phyloP scores from a whole-genome alignment of 2,113 vertebrate species.

The Gadus chalcogrammus region DNA sequence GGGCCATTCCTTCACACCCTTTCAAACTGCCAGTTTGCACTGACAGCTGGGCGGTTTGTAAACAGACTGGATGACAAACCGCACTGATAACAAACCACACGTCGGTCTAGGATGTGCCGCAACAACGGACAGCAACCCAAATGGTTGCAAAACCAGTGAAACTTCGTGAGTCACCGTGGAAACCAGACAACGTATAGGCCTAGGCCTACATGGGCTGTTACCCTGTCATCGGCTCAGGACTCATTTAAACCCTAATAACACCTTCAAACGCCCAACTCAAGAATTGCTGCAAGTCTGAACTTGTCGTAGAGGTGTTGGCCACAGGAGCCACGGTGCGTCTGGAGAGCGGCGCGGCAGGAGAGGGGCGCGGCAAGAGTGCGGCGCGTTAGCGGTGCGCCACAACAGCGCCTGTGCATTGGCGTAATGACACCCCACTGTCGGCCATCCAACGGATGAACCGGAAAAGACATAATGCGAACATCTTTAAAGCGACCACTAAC shows the following conservation, averaged over 20 bases:
- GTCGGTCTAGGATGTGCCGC: background rate
- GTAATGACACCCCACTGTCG: too few species aligned
- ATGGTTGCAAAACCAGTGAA: conserved; percentile 16
- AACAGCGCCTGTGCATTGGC: too few species aligned
- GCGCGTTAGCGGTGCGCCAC: background rate
- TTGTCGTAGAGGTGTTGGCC: conserved; percentile 43
- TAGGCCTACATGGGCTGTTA: conserved; percentile 18
- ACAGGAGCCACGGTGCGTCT: conserved; percentile 30
- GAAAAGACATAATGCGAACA: too few species aligned
- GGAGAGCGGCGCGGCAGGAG: conserved; percentile 27
- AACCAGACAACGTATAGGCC: conserved; percentile 43
- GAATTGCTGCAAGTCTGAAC: conserved; percentile 51
- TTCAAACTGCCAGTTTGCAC: too few species aligned
- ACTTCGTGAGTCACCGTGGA: conserved; percentile 42
- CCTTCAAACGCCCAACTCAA: conserved; percentile 46
- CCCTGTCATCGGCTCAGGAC: conserved; percentile 46
- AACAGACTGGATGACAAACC: too few species aligned
- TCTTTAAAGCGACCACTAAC: too few species aligned
- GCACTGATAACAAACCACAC: background rate
- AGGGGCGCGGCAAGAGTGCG: conserved; percentile 30
- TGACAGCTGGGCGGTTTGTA: too few species aligned
- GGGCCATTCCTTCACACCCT: too few species aligned
- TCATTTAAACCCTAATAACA: conserved; percentile 62
- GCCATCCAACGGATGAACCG: too few species aligned
- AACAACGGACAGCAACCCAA: background rate